These are phyloP conservation scores for Pampus argenteus DNA, from an alignment of 2,797 vertebrate genomes.

Conservation along the genomic window DNA sequence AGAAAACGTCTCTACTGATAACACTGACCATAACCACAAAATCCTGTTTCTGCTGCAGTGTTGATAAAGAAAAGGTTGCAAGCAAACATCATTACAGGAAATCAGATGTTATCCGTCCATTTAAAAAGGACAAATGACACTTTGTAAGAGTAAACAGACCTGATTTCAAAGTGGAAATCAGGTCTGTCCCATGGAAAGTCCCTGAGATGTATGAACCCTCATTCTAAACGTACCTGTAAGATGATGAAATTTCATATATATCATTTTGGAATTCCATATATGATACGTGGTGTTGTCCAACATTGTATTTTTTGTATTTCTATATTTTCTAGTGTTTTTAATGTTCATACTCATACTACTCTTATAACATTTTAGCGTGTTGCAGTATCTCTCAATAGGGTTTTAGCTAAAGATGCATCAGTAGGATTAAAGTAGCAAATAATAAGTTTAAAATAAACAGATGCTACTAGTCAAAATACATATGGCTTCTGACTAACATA, in stretches of 20 bases:
- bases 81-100: too few species aligned
- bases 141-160: background rate
- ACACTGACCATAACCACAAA: constrained; percentile 4
- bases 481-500: background rate
- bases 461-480: background rate
- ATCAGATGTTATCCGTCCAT: background rate
- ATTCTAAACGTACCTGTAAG: too few species aligned
- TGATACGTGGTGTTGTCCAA: too few species aligned
- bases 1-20: constrained; percentile 20
- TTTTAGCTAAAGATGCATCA: background rate
- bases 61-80: background rate
- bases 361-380: background rate
- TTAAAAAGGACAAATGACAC: background rate
- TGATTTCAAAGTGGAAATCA: too few species aligned
- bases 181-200: too few species aligned
- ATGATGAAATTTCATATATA: too few species aligned
- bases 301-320: too few species aligned
- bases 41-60: background rate
- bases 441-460: background rate
- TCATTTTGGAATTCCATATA: too few species aligned
- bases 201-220: too few species aligned
- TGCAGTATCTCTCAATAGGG: background rate
- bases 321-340: background rate
- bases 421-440: background rate
- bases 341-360: background rate